Base-by-base conservation (phyloP, 2,113 vertebrate genomes). In the Rhabdornis inornatus region DNA sequence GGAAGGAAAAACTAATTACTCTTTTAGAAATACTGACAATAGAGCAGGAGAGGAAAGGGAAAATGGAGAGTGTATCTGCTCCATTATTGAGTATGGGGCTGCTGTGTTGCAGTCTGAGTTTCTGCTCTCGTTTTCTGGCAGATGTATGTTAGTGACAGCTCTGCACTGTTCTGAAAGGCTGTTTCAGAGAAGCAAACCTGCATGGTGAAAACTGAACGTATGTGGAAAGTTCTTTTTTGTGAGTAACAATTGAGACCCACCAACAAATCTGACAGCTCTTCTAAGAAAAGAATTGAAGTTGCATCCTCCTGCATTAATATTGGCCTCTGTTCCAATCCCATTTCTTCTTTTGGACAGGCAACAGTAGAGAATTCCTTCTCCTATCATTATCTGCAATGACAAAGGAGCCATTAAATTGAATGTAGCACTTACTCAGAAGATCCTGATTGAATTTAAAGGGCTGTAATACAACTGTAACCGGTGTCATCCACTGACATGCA, bases 261-360 rank as follows among this genome's bases (percentile, higher is more conserved):
- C 99, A 95, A 99, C 98, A 76, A 99, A 99, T 97, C 99, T 98
- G 92, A 99, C 98, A 3, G 99, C 99, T 97, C 99, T 98, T 94
- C 99, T 98, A 61, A 99, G 99, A 92, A 99, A 99, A 65, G 99
- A 99, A 97, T 99, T 99, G 98, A 99, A 99, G 98, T 99, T 99
- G 96, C 99, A 99, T 91, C 99, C 99, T 21, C 99, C 99, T 1
- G 99, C 99, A 14, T 99, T 99, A 97, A 99, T 99, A 97, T 99
- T 99, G 69, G 99, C 98, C 95, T 99, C 99, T 2, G 98, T 94
- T 60, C 98, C 98, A 39, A 97, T 94, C 15, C 99, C 98, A 10
- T 98, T 98, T 94, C 97, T 99, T 92, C 98, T 98, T 97, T 98
- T 99, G 75, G 99, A 99, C 70, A 99, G 97, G 95, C 99, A 99